These are phyloP conservation scores for Elaeidobius kamerunicus DNA, from an alignment of 2,888 invertebrate genomes.

Conservation along the genomic window DNA sequence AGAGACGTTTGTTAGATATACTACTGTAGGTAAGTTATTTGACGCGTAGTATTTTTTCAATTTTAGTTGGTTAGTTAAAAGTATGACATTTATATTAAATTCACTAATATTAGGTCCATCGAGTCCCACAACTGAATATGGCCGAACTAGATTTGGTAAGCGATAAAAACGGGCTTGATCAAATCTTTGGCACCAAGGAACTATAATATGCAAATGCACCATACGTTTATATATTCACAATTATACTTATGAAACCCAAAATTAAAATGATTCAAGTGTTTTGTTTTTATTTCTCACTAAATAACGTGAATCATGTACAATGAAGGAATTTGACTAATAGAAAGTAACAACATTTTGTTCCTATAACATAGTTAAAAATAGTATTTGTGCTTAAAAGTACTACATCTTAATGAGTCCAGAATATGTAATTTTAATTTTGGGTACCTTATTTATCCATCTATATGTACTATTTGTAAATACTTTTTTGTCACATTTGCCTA, in stretches of 20 bases:
- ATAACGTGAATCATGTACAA: background rate
- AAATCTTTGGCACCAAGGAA: conserved; percentile 3
- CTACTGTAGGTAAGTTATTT: conserved; percentile 89
- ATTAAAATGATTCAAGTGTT: background rate
- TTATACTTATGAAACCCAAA: too few relatives aligned
- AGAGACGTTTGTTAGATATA: too few relatives aligned
- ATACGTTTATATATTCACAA: conserved; percentile 4
- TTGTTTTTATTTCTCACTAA: background rate
- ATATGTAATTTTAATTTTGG: background rate
- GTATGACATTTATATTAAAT: too few relatives aligned
- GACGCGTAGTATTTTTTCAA: too few relatives aligned
- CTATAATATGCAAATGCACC: conserved; percentile 10
- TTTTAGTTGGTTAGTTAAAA: background rate
- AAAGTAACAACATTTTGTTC: background rate
- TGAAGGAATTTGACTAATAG: background rate
- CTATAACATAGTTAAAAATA: background rate
- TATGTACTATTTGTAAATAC: too few relatives aligned
- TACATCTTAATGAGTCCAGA: background rate
- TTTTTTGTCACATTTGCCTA: too few relatives aligned
- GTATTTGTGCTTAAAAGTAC: background rate
- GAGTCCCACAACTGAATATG: conserved; percentile 44
- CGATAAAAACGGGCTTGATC: conserved; percentile 21
- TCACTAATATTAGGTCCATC: conserved; percentile 46
- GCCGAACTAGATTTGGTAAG: conserved; percentile 48
- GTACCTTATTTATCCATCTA: too few relatives aligned